Evolutionary conservation across 2,888 invertebrate genomes (phyloP), one percentile per base, ranked within the genome.

Genomic region (Stenurella melanura): DNA sequence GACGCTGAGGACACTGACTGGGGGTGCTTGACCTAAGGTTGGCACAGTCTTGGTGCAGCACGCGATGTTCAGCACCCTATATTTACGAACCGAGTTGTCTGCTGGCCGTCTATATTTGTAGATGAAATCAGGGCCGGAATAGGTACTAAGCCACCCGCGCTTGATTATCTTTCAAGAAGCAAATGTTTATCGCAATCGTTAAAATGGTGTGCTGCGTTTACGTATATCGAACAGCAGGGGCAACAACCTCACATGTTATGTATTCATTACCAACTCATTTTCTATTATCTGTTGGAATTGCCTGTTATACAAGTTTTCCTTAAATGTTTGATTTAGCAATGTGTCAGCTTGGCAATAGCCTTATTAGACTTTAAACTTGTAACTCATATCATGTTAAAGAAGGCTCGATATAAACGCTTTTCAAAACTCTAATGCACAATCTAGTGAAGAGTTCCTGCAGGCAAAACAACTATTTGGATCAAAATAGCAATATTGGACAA

Each of bases 1-100:
- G 3, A 50, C 50, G 12, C 50, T n/a, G n/a, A n/a, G n/a, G 21
- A 26, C 34, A 63, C 11, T n/a, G 17, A 19, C 54, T 56, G 56
- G 80, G 81, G 83, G 82, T 83, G 79, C 78, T 79, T 83, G 83
- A 83, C 83, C 83, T 82, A 80, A 72, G 68, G 80, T 78, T 80
- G 81, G 81, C 78, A 82, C 76, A 80, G 79, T 81, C 78, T 80
- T 58, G 63, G 56, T 73, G 50, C 34, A 38, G 58, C 83, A 83
- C 83, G 82, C 82, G 79, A 83, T 79, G 64, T 70, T 63, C 61
- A 54, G 74, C 80, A 78, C 79, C 77, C 76, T 74, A 73, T 73
- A 73, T 76, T 74, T 63, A 69, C 63, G 64, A 68, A 61, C 30
- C 61, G 30, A 56, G 60, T 67, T 54, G 70, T 61, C 68, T 75